Evolutionary conservation across 2,888 invertebrate species (phyloP), one percentile per base, ranked within the genome.

Genomic region (Crematogaster levior): DNA sequence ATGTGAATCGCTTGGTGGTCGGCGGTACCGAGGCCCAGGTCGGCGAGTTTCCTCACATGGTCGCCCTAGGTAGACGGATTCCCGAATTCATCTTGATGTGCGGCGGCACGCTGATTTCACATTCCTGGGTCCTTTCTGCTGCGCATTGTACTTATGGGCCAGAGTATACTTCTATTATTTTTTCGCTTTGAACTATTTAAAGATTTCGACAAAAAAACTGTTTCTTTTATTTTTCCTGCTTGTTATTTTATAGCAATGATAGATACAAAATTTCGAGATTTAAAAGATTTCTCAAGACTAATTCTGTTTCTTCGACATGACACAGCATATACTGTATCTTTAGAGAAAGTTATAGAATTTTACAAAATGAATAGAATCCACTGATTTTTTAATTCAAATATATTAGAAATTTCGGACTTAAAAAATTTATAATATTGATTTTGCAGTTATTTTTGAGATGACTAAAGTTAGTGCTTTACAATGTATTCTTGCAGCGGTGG

Each of bases 41-140:
- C 1, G 85, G 86, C 56, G 88, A 88, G 27, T 91, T 90, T 34
- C 91, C 92, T 48, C 91, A 91, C 18, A 88, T 90, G 83, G 91
- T 86, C 10, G 91, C 90, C 1, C 30, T 91, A 10, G 91, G 91
- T 9, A 84, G 4, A 82, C 43, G 0, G 6, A 7, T 7, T 0
- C 1, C 1, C 10, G 58, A 60, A 43, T 89, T 92, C 40, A n/a
- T 0, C 6, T 48, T 86, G 6, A 61, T 60, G 0, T 91, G 91
- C 5, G 91, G 92, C 0, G 91, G 88, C 0, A 83, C 85, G 0
- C 70, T 91, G 3, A 85, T 91, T 60, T 84, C 92, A 12, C 86
- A 86, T 15, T 65, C 65, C 21, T 91, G 91, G 91, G 85, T 91
- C 30, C 82, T 91, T 37, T 90, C 89, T 1, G 91, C 91, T 21